These are phyloP conservation scores for Pterocles gutturalis DNA, from an alignment of 2,113 vertebrate species.

Conservation along the genomic window DNA sequence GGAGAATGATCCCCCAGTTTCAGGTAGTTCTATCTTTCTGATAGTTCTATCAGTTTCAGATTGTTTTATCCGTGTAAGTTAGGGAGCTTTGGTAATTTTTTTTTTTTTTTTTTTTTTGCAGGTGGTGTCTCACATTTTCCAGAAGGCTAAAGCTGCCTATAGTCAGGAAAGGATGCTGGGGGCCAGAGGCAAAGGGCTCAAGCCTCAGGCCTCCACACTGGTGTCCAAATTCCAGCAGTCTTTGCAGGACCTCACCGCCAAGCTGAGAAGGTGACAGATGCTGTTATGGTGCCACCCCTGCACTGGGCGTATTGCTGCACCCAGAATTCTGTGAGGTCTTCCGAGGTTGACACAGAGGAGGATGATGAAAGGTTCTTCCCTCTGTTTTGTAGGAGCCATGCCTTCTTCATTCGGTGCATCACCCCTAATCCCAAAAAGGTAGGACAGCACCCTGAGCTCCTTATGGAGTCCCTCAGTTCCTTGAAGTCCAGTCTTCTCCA, in stretches of 20 bases:
- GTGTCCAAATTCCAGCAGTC: constrained; percentile 86
- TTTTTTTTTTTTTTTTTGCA: constrained; percentile 26
- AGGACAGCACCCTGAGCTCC: neutral
- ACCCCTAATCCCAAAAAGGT: constrained; percentile 89
- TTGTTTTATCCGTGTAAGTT: neutral
- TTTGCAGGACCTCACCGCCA: constrained; percentile 83
- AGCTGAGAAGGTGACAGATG: constrained; percentile 83
- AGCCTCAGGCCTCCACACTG: constrained; percentile 76
- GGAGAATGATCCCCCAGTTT: neutral
- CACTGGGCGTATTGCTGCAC: neutral
- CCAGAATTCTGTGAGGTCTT: neutral
- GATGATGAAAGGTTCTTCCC: neutral
- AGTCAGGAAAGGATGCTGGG: constrained; percentile 70
- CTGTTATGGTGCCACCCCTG: neutral
- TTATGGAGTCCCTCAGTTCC: neutral
- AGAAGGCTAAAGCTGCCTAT: constrained; percentile 76
- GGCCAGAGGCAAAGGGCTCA: constrained; percentile 68
- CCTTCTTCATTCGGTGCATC: constrained; percentile 88
- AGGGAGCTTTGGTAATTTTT: neutral
- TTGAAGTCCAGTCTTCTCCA: neutral
- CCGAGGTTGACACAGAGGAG: neutral
- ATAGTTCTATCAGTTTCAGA: neutral
- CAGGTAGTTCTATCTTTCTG: neutral
- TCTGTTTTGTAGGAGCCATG: constrained; percentile 79
- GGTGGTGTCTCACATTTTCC: constrained; percentile 87